Evolutionary conservation across 2,888 invertebrate species (phyloP).

Genomic region (Iselma pallidipennis): DNA sequence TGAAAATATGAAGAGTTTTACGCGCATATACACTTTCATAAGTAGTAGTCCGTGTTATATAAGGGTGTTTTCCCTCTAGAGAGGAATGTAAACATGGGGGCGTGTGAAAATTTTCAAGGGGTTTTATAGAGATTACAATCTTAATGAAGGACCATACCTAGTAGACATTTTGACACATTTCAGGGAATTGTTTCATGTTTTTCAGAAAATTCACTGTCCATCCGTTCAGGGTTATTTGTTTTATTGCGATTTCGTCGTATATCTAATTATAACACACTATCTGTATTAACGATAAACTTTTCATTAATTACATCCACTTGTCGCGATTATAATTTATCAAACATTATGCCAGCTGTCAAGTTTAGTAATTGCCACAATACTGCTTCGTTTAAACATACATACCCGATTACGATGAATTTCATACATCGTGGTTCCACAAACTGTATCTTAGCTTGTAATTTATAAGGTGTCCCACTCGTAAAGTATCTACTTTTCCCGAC

Average conservation of each 20-base stretch:
- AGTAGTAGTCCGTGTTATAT: too few species aligned
- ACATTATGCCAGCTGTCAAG: background rate
- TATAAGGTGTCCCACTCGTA: too few species aligned
- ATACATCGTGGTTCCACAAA: too few species aligned
- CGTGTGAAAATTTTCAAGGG: constrained; percentile 1
- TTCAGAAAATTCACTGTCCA: too few species aligned
- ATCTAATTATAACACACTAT: background rate
- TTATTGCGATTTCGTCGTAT: too few species aligned
- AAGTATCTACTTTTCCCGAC: too few species aligned
- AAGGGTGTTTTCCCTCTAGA: constrained; percentile 24
- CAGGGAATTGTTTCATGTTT: background rate
- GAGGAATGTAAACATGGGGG: constrained; percentile 3
- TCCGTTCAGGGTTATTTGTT: too few species aligned
- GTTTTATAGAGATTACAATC: constrained; percentile 18
- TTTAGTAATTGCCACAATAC: background rate
- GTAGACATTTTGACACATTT: constrained; percentile 13
- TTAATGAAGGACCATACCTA: constrained; percentile 23
- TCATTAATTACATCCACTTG: background rate
- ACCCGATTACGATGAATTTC: too few species aligned
- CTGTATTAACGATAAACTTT: background rate
- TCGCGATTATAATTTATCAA: background rate
- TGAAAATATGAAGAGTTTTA: constrained; percentile 22
- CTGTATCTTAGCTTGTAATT: too few species aligned
- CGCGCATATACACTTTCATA: constrained; percentile 14
- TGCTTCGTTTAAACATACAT: background rate